Evolutionary conservation across 2,797 vertebrate genomes (phyloP).

Genomic region (Myotis vivesi): DNA sequence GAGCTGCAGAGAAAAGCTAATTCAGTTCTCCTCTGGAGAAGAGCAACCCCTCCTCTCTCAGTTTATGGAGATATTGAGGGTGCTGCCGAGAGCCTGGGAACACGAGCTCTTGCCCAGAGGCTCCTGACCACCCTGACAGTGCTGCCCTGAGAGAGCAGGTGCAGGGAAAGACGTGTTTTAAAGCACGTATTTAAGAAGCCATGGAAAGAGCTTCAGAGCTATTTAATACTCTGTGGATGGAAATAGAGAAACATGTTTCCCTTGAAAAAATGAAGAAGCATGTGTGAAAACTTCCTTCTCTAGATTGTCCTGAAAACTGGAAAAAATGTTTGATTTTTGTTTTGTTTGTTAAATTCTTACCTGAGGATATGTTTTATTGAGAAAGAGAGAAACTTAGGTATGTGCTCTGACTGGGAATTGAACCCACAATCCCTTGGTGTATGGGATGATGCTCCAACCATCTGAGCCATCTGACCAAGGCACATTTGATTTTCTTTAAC

Average conservation of each 20-base stretch:
- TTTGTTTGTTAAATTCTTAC: not conserved
- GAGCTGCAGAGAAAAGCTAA: not conserved
- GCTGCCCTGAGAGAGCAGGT: not conserved
- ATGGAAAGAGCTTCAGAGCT: not conserved
- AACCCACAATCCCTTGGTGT: not conserved
- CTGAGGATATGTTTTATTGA: not conserved
- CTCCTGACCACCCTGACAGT: not conserved
- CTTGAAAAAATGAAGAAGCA: not conserved
- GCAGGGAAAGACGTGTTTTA: not conserved
- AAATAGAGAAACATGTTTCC: not conserved
- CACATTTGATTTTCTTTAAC: not conserved
- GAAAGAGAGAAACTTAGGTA: not conserved
- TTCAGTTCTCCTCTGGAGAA: not conserved
- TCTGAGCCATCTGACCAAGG: not conserved
- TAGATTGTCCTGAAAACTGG: not conserved
- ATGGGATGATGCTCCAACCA: not conserved
- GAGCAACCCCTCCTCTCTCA: too few species aligned
- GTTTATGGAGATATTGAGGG: not conserved
- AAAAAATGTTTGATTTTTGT: not conserved
- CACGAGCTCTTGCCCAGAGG: accelerated
- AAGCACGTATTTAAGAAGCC: not conserved
- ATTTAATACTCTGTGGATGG: not conserved
- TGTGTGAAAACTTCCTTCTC: not conserved
- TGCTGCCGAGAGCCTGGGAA: not conserved
- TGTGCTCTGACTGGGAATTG: not conserved